Evolutionary conservation across 2,888 invertebrate species (phyloP), one percentile per base, ranked within the genome.

Genomic region (Ophioninae sp.): DNA sequence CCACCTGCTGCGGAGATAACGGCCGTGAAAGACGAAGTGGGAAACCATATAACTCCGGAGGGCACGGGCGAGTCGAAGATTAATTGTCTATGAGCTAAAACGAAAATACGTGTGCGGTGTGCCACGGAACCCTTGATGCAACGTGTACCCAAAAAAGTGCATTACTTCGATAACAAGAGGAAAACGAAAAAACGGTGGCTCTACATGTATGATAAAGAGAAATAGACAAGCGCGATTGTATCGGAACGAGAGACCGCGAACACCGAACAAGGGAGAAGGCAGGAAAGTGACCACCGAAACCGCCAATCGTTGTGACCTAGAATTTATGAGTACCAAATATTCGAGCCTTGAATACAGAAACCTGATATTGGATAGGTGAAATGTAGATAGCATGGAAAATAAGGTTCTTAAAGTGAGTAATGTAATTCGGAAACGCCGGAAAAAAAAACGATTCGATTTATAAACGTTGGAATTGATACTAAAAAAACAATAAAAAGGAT

Each of bases 81-180:
- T 85, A 82, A 86, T 86, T 82, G 70, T 80, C 82, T 62, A 78
- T 83, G 81, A 83, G 77, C 68, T 50, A 83, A 81, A 85, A 82
- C 44, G 72, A 79, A 76, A 83, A 82, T 61, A 68, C 62, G 37
- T 74, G 57, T 21, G 69, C 56, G 78, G 67, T 70, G 68, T 44
- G 68, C 59, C 69, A 61, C 69, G 56, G 50, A 62, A 69, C 73
- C 44, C 70, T 69, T 59, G 70, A 79, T 57, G 74, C 59, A 68
- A 65, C 59, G 79, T 50, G 41, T 59, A 64, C 13, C 21, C 37
- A 44, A 59, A n/a, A 56, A 59, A 61, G 67, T 20, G 41, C 41
- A 61, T 41, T 39, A 21, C 59, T 72, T 23, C 21, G 65, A 20
- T 13, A 68, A 62, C 39, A 44, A 20, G 41, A 73, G 21, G 21